Conservation (phyloP, 2,113 vertebrate genomes). For the Empidonax traillii region DNA sequence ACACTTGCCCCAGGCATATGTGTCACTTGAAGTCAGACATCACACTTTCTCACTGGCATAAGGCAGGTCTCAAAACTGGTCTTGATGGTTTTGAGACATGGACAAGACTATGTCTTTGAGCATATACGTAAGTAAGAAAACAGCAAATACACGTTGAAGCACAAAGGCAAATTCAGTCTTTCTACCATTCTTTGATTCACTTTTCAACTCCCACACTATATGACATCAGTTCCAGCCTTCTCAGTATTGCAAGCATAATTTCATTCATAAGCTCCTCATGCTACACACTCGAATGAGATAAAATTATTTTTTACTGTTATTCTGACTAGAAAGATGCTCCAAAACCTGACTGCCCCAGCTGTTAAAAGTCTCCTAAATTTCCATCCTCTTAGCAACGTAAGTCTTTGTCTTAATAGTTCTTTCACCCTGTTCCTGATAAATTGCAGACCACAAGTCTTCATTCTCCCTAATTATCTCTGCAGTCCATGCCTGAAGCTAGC, state of each 20-base stretch:
- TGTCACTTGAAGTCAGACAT: neutral
- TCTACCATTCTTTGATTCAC: neutral
- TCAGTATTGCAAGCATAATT: neutral
- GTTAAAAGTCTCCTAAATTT: neutral
- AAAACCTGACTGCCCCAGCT: neutral
- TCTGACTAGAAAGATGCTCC: neutral
- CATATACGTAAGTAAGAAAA: neutral
- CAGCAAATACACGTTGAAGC: neutral
- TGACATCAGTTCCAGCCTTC: neutral
- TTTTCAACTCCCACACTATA: neutral
- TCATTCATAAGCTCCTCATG: neutral
- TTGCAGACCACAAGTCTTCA: neutral
- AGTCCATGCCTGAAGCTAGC: neutral
- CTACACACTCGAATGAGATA: neutral
- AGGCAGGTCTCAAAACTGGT: neutral
- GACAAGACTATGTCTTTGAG: neutral
- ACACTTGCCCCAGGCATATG: neutral
- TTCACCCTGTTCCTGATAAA: neutral
- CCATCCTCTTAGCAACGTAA: neutral
- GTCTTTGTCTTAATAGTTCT: neutral
- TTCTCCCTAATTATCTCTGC: neutral
- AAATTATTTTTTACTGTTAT: neutral
- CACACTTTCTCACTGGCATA: neutral
- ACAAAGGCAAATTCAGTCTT: neutral
- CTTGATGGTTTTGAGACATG: neutral